Percentiles rank a stretch among this genome's conserved stretches.
phyloP scores from a whole-genome alignment of 2,888 invertebrate species.

The Fabriciana adippe region DNA sequence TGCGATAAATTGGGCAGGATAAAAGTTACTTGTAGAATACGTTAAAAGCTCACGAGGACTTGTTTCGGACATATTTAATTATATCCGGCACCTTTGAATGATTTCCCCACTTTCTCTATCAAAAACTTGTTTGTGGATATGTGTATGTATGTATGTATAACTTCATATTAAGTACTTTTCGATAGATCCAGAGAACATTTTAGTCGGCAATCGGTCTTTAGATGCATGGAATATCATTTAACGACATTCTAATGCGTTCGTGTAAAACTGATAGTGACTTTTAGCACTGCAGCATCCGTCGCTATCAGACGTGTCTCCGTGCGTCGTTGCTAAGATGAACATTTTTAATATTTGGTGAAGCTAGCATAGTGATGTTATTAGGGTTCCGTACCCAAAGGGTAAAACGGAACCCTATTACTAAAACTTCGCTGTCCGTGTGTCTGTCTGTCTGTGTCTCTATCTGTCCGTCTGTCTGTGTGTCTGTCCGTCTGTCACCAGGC shows the following conservation, averaged over 20 bases:
- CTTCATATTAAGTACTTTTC: too few species aligned
- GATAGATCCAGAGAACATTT: not conserved
- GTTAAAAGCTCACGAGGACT: not conserved
- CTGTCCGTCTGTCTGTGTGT: too few species aligned
- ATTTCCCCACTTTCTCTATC: not conserved
- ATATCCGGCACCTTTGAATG: not conserved
- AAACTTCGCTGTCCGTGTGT: too few species aligned
- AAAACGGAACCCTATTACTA: too few species aligned
- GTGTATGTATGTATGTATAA: too few species aligned
- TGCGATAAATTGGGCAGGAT: too few species aligned
- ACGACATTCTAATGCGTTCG: slow-evolving; percentile 12
- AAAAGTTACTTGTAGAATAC: too few species aligned
- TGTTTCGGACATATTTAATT: slow-evolving; percentile 9
- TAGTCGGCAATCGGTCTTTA: not conserved
- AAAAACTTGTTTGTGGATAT: too few species aligned
- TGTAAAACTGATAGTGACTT: not conserved
- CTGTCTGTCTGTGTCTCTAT: too few species aligned
- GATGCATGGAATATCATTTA: slow-evolving; percentile 1
- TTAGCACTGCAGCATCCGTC: not conserved
- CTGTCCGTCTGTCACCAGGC: too few species aligned
- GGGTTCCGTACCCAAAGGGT: too few species aligned
- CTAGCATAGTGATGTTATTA: too few species aligned
- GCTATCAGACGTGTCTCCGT: not conserved
- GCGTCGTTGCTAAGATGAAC: not conserved
- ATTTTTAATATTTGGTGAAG: not conserved